A percentile compares a stretch with the other conserved stretches of the same genome.
Conservation (phyloP, 1,140 invertebrate species). For the Epicauta chinensis region DNA sequence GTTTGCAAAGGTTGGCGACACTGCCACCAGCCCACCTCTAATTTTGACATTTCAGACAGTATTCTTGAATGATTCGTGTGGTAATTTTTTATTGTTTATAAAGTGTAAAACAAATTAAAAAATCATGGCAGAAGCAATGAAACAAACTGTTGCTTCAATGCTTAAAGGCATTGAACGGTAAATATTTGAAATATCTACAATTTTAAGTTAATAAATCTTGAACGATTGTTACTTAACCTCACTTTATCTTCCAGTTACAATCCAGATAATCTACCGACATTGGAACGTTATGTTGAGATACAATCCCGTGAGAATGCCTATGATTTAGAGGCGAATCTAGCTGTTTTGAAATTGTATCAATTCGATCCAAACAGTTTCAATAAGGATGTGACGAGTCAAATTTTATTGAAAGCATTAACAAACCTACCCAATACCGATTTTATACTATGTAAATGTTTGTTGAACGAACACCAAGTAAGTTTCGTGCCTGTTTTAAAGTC, state of each 20-base stretch:
- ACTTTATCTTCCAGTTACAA: slow-evolving; percentile 69
- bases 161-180: slow-evolving; percentile 77
- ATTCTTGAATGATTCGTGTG: too few species aligned
- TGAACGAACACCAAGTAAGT: slow-evolving; percentile 77
- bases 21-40: too few species aligned
- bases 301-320: slow-evolving; percentile 91
- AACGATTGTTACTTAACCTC: slow-evolving; percentile 9
- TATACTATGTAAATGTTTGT: slow-evolving; percentile 90
- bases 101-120: too few species aligned
- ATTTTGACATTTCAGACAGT: too few species aligned
- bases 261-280: slow-evolving; percentile 81
- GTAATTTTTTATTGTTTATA: too few species aligned
- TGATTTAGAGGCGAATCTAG: slow-evolving; percentile 93
- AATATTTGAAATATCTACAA: slow-evolving; percentile 1
- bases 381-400: slow-evolving; percentile 72
- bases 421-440: slow-evolving; percentile 97
- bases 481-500: neutral
- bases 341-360: slow-evolving; percentile 86
- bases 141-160: slow-evolving; percentile 64
- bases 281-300: slow-evolving; percentile 89
- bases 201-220: slow-evolving; percentile 5
- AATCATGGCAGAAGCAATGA: slow-evolving; percentile 65
- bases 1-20: too few species aligned
- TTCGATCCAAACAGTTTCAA: slow-evolving; percentile 90
- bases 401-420: slow-evolving; percentile 89